A percentile compares a stretch with the other conserved stretches of the same genome.
phyloP scores from a whole-genome alignment of 2,888 invertebrate species.

The Osmoderma eremita region DNA sequence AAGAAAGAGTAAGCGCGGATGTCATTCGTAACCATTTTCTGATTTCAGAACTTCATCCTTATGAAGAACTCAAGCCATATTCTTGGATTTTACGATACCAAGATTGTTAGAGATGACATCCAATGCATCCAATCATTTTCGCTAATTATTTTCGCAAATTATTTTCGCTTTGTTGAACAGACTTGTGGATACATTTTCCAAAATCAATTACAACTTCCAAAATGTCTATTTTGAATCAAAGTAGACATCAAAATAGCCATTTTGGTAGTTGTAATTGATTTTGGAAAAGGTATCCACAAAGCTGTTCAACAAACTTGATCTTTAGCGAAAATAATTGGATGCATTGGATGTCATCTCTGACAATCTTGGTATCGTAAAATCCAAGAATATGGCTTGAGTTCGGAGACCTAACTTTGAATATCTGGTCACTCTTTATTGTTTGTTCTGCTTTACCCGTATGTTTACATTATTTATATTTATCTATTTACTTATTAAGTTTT shows the following conservation, averaged over 20 bases:
- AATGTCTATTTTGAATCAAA: too few species aligned
- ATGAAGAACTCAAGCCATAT: not conserved
- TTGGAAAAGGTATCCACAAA: not conserved
- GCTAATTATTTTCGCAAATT: not conserved
- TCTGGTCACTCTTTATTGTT: too few species aligned
- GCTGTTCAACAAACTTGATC: constrained; percentile 6
- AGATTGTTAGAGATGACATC: constrained; percentile 1
- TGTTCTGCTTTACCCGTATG: too few species aligned
- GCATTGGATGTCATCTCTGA: not conserved
- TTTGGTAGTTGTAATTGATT: too few species aligned
- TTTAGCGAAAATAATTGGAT: not conserved
- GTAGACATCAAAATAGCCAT: too few species aligned
- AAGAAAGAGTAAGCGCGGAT: not conserved
- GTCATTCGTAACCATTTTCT: too few species aligned
- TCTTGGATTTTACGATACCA: not conserved
- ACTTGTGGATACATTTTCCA: not conserved
- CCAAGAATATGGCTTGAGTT: not conserved
- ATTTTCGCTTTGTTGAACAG: constrained; percentile 1
- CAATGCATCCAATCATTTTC: not conserved
- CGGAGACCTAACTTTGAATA: too few species aligned
- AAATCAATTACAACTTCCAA: too few species aligned
- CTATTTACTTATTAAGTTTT: too few species aligned
- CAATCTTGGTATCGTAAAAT: not conserved
- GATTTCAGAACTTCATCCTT: not conserved
- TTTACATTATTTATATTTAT: too few species aligned